Percentiles rank a stretch among this genome's conserved stretches.
Evolutionary conservation across 2,113 vertebrate genomes (phyloP).

Genomic region (Agelaius tricolor): DNA sequence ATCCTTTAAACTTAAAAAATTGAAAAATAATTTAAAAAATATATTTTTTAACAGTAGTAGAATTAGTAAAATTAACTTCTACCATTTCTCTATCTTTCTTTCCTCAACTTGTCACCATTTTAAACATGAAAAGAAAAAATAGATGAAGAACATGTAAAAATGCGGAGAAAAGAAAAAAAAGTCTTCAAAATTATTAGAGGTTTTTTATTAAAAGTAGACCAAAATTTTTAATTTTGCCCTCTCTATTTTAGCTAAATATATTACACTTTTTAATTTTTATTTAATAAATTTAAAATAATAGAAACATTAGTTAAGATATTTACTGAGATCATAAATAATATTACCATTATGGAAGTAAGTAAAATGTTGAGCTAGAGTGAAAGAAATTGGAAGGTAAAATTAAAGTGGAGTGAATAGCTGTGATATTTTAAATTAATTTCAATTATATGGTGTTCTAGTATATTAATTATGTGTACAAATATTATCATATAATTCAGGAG

Average conservation of each 20-base stretch:
- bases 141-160: not conserved
- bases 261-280: not conserved
- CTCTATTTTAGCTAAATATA: not conserved
- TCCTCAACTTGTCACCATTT: not conserved
- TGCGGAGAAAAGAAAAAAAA: not conserved
- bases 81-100: rapidly evolving
- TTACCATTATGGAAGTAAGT: not conserved
- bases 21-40: not conserved
- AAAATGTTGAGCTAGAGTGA: not conserved
- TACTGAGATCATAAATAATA: not conserved
- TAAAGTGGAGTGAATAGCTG: rapidly evolving
- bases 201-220: not conserved
- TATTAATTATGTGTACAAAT: not conserved
- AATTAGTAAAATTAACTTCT: not conserved
- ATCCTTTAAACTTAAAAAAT: not conserved
- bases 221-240: not conserved
- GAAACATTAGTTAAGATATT: not conserved
- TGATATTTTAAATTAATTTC: not conserved
- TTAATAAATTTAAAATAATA: not conserved
- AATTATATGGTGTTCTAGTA: not conserved
- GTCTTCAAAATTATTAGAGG: not conserved
- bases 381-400: not conserved
- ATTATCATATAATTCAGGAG: not conserved
- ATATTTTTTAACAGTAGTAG: not conserved
- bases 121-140: not conserved